These are phyloP conservation scores for Euphydryas editha DNA, from an alignment of 2,888 invertebrate species.

Conservation along the genomic window DNA sequence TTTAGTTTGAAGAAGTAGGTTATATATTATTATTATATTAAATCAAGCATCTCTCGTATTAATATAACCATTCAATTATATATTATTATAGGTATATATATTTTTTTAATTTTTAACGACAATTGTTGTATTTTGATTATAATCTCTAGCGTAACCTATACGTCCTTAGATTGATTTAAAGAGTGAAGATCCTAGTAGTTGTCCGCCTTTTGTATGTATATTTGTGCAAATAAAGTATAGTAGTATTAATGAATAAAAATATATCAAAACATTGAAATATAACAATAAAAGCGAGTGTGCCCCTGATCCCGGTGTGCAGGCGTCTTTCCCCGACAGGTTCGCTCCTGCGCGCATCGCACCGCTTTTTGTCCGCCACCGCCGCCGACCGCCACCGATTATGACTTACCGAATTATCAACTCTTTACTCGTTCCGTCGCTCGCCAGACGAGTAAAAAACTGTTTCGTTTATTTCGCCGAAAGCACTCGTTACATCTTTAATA, in stretches of 20 bases:
- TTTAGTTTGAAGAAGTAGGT: too few species aligned
- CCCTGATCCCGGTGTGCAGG: slow-evolving; percentile 1
- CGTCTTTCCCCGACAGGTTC: slow-evolving; percentile 22
- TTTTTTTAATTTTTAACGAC: too few species aligned
- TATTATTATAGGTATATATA: too few species aligned
- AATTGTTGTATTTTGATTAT: too few species aligned
- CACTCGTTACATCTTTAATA: slow-evolving; percentile 8
- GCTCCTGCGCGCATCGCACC: slow-evolving; percentile 17
- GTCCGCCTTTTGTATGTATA: too few species aligned
- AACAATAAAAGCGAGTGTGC: not conserved
- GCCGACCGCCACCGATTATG: slow-evolving; percentile 38
- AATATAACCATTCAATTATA: too few species aligned
- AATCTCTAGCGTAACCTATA: too few species aligned
- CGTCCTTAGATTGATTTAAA: too few species aligned
- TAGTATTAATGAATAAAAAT: not conserved
- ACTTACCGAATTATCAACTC: slow-evolving; percentile 42
- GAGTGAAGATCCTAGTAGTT: too few species aligned
- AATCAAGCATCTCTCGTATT: too few species aligned
- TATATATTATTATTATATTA: too few species aligned
- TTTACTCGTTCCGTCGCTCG: slow-evolving; percentile 23
- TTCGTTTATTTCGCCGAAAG: slow-evolving; percentile 29
- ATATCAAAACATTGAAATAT: not conserved
- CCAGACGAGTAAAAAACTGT: slow-evolving; percentile 26
- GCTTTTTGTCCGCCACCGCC: slow-evolving; percentile 38
- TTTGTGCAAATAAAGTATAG: too few species aligned